Percentiles rank a stretch among this genome's conserved stretches.
Evolutionary conservation across 2,888 invertebrate species (phyloP).

Genomic region (Nasonia oneida): DNA sequence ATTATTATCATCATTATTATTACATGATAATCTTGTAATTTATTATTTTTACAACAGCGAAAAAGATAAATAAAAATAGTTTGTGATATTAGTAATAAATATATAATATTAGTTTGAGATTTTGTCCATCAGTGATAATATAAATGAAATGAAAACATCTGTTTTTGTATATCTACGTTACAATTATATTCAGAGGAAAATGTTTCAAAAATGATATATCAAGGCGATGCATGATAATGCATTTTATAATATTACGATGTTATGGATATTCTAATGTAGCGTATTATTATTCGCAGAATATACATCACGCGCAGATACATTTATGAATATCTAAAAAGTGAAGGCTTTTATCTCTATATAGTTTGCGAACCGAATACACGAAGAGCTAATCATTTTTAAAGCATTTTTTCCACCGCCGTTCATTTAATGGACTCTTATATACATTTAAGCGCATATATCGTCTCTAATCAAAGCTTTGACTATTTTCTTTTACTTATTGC

Average conservation of each 20-base stretch:
- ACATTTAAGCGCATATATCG: constrained; percentile 1
- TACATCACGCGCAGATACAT: not conserved
- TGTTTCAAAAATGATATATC: constrained; percentile 51
- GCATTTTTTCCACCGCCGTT: constrained; percentile 15
- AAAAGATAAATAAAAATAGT: constrained; percentile 55
- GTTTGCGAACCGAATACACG: not conserved
- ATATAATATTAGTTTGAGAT: constrained; percentile 52
- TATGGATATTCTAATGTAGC: constrained; percentile 28
- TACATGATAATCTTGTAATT: constrained; percentile 22
- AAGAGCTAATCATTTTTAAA: constrained; percentile 31
- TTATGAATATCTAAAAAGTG: not conserved
- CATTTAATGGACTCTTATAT: not conserved
- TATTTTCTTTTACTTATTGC: constrained; percentile 13
- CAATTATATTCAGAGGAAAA: constrained; percentile 26
- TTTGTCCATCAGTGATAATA: constrained; percentile 48
- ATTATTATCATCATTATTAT: not conserved
- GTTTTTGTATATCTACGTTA: constrained; percentile 50
- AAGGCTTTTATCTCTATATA: constrained; percentile 6
- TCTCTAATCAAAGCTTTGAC: constrained; percentile 20
- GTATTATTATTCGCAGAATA: constrained; percentile 3
- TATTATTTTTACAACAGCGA: constrained; percentile 55
- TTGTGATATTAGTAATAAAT: constrained; percentile 62
- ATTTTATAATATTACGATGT: constrained; percentile 34
- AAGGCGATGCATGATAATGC: constrained; percentile 13
- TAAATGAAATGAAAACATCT: constrained; percentile 25